Base-by-base conservation (phyloP, 2,888 invertebrate species). In the Euzophera pinguis region DNA sequence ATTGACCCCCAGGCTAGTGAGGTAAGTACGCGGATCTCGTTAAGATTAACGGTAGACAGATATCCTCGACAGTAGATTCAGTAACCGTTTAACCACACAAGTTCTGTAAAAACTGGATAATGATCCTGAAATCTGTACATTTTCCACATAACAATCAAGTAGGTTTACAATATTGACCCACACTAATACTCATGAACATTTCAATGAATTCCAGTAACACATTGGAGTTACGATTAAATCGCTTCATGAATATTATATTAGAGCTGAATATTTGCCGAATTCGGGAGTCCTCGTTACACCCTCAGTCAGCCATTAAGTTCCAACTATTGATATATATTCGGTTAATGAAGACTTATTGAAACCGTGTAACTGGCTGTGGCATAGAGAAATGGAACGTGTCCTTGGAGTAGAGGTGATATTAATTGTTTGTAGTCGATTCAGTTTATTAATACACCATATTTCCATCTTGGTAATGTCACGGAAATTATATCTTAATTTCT, bases 161-260 rank as follows among this genome's bases (percentile, higher is more conserved):
- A 6, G 34, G 34, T 34, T 22, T 22, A 22, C n/a, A n/a, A n/a
- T n/a, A n/a, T n/a, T n/a, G n/a, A n/a, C n/a, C n/a, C n/a, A 22
- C 22, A 22, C 22, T 22, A 5, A 22, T 22, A 22, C 22, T 22
- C 5, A 22, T n/a, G n/a, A n/a, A n/a, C 2, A 22, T 22, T 22
- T 3, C 22, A 22, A 22, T 22, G 22, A 22, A 38, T 13, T 13
- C 13, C 10, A 16, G 4, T 37, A 37, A 16, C 14, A 45, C 45
- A 32, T 29, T 16, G 14, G 29, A 45, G 45, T 45, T 27, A 32
- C 14, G 13, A 27, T 5, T 32, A 48, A 47, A 48, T 17, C 37
- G 22, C 8, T 22, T 48, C 37, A 37, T 48, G 37, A 48, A 48
- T 48, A 48, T 48, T 48, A 22, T 35, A 48, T 48, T 14, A 13